A percentile compares a stretch with the other conserved stretches of the same genome.
Evolutionary conservation across 2,113 vertebrate species (phyloP).

Genomic region (Hemichromis elongatus): DNA sequence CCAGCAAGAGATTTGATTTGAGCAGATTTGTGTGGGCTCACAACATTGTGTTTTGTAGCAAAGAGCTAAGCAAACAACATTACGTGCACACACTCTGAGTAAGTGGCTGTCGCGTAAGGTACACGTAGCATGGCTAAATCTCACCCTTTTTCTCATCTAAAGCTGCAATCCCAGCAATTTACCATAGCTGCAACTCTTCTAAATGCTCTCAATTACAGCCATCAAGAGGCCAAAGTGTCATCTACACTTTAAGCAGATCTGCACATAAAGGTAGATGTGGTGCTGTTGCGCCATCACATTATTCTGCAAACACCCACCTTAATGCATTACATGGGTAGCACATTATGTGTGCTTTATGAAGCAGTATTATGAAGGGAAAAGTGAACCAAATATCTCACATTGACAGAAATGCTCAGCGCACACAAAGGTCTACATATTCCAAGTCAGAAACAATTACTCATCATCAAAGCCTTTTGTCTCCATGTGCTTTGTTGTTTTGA

Average conservation of each 20-base stretch:
- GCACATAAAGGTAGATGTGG: background rate
- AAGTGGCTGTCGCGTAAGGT: conserved; percentile 18
- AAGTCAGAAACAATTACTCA: conserved; percentile 55
- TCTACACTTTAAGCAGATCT: conserved; percentile 5
- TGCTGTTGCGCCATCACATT: background rate
- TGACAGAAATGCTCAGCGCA: conserved; percentile 41
- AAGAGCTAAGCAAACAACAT: conserved; percentile 23
- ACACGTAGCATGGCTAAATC: background rate
- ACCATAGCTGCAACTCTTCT: background rate
- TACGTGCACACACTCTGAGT: background rate
- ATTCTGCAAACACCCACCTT: background rate
- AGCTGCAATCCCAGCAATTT: conserved; percentile 1
- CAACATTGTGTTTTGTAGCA: background rate
- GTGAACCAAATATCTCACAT: conserved; percentile 37
- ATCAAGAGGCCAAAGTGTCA: conserved; percentile 7
- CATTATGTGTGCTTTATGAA: conserved; percentile 26
- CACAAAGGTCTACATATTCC: conserved; percentile 44
- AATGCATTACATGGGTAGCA: conserved; percentile 41
- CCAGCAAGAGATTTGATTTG: conserved; percentile 40
- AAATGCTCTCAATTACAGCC: background rate
- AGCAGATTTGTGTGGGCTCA: conserved; percentile 32
- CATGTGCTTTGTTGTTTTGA: conserved; percentile 58
- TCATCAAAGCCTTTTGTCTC: conserved; percentile 59
- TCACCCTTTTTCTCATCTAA: background rate
- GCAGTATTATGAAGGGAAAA: conserved; percentile 33